A percentile compares a stretch with the other conserved stretches of the same genome.
phyloP scores from a whole-genome alignment of 2,888 invertebrate species.

The Himalopsyche japonica region DNA sequence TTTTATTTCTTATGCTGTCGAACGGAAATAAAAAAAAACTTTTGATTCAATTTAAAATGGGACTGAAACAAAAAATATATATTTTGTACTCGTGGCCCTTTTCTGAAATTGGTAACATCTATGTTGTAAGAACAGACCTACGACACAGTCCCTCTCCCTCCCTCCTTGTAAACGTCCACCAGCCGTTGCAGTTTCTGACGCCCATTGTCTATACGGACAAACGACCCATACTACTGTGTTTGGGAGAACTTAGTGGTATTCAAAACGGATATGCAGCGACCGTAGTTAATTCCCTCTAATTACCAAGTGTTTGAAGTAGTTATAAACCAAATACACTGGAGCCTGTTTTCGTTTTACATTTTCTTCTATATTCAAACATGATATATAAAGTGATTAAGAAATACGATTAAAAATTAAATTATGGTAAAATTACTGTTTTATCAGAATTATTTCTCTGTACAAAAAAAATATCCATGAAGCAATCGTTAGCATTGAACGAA shows the following conservation, averaged over 20 bases:
- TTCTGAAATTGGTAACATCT: neutral
- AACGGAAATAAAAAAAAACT: neutral
- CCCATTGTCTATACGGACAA: neutral
- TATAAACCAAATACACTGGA: too few species aligned
- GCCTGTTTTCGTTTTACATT: too few species aligned
- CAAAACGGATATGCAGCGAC: neutral
- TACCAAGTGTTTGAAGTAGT: neutral
- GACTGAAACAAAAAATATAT: neutral
- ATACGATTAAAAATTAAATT: too few species aligned
- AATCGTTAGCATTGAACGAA: too few species aligned
- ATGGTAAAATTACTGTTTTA: too few species aligned
- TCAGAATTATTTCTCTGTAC: too few species aligned
- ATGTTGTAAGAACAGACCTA: neutral
- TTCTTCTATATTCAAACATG: too few species aligned
- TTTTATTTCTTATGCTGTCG: neutral
- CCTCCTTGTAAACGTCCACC: neutral
- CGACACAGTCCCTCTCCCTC: neutral
- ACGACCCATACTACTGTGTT: neutral
- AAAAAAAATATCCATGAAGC: too few species aligned
- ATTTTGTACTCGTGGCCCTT: neutral
- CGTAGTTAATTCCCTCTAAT: neutral
- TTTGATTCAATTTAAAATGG: neutral
- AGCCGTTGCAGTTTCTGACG: too few species aligned
- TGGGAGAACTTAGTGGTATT: neutral
- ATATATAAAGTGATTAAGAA: too few species aligned